Percentiles rank a stretch among this genome's conserved stretches.
phyloP scores from a whole-genome alignment of 2,888 invertebrate genomes.

The Biston stratarius region DNA sequence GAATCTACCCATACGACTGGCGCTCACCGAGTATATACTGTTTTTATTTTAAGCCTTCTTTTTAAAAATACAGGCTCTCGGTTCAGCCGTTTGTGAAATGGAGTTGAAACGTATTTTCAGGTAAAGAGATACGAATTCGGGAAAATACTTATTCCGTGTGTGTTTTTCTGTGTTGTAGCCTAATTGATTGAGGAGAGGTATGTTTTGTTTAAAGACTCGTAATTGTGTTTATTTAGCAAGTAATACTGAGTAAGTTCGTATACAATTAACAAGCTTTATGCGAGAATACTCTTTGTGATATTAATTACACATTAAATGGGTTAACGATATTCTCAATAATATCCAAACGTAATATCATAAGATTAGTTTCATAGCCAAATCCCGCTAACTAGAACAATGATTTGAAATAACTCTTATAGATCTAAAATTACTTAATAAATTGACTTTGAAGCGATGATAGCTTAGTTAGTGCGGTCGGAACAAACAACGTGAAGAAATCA shows the following conservation, averaged over 20 bases:
- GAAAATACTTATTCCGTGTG: background rate
- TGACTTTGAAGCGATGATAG: too few species aligned
- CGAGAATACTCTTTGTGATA: constrained; percentile 3
- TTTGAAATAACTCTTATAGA: background rate
- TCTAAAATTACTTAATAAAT: too few species aligned
- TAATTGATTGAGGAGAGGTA: constrained; percentile 6
- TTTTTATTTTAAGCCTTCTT: constrained; percentile 44
- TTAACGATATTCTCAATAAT: background rate
- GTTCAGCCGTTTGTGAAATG: constrained; percentile 33
- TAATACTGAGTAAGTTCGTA: background rate
- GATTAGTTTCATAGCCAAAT: background rate
- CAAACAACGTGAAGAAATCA: too few species aligned
- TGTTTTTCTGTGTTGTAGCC: constrained; percentile 19
- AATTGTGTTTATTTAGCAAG: constrained; percentile 3
- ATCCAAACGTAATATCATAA: background rate
- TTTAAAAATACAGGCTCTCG: constrained; percentile 24
- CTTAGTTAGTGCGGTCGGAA: too few species aligned
- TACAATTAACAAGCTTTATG: constrained; percentile 5
- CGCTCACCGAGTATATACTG: constrained; percentile 19
- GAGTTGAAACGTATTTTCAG: constrained; percentile 28
- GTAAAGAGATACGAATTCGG: constrained; percentile 20
- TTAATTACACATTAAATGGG: constrained; percentile 3
- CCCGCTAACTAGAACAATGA: background rate
- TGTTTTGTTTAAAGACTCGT: background rate
- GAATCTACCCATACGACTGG: constrained; percentile 27